These are phyloP conservation scores for Stenchaetothrips biformis DNA, from an alignment of 2,888 invertebrate species.

Conservation along the genomic window DNA sequence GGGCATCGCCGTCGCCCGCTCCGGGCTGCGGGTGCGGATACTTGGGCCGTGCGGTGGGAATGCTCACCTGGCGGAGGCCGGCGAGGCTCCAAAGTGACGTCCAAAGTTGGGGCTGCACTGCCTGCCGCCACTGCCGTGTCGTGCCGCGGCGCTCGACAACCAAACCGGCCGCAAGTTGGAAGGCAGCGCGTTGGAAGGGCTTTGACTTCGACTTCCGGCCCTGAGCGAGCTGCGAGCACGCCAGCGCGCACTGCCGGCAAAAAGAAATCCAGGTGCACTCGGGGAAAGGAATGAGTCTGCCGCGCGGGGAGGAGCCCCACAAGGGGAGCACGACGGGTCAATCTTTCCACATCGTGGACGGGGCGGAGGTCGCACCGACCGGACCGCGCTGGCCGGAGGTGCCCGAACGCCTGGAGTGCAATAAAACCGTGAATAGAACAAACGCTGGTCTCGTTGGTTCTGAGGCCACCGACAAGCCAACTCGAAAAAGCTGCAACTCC, in stretches of 20 bases:
- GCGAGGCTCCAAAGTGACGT: conserved; percentile 1
- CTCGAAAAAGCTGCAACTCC: too few species aligned
- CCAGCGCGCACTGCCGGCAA: neutral
- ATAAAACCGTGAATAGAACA: too few species aligned
- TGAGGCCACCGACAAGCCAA: too few species aligned
- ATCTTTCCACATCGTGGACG: too few species aligned
- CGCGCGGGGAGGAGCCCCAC: too few species aligned
- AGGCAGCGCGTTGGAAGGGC: neutral
- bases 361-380: too few species aligned
- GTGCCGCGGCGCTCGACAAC: neutral
- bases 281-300: too few species aligned
- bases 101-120: neutral
- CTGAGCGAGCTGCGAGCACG: neutral
- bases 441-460: too few species aligned
- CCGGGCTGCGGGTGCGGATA: neutral
- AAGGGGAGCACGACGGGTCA: too few species aligned
- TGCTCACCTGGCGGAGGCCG: neutral
- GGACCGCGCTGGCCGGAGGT: too few species aligned
- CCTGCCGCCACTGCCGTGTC: neutral
- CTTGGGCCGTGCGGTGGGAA: neutral
- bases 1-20: neutral
- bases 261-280: too few species aligned
- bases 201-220: neutral
- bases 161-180: neutral
- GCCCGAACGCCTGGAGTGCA: too few species aligned